These are phyloP conservation scores for Aramus guarauna DNA, from an alignment of 2,113 vertebrate species.

Conservation along the genomic window DNA sequence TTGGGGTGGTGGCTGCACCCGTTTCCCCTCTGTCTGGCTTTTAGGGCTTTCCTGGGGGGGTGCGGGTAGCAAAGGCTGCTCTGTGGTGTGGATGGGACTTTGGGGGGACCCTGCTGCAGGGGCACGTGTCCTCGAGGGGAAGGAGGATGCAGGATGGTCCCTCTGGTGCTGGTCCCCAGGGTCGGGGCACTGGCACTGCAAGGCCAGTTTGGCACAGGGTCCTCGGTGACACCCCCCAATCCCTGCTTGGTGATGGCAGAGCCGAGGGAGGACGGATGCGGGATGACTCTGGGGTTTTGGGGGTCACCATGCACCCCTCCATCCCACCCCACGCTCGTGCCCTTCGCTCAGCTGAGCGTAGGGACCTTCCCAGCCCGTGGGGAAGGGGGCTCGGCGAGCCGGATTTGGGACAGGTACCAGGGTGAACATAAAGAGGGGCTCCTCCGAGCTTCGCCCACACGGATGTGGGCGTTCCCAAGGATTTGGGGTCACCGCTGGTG, in stretches of 20 bases:
- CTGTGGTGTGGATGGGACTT: not conserved
- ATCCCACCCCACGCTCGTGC: rapidly evolving
- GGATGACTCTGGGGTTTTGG: not conserved
- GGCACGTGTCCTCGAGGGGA: rapidly evolving
- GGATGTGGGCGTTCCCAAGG: rapidly evolving
- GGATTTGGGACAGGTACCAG: rapidly evolving
- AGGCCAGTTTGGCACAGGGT: not conserved
- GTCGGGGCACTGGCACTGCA: too few species aligned
- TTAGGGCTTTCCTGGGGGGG: not conserved
- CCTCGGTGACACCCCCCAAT: not conserved
- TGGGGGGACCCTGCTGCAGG: rapidly evolving
- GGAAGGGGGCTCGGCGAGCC: rapidly evolving
- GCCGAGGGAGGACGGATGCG: rapidly evolving
- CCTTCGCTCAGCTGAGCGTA: rapidly evolving
- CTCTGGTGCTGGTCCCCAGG: rapidly evolving
- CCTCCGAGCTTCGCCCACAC: too few species aligned
- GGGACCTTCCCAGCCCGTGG: rapidly evolving
- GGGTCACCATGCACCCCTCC: not conserved
- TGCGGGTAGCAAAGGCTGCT: rapidly evolving
- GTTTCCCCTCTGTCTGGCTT: rapidly evolving
- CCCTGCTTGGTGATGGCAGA: not conserved
- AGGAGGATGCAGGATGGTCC: not conserved
- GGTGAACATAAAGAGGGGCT: not conserved
- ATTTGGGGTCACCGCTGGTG: rapidly evolving
- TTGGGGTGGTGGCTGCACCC: not conserved